These are phyloP conservation scores for Labrus mixtus DNA, from an alignment of 2,113 vertebrate genomes.

Conservation along the genomic window DNA sequence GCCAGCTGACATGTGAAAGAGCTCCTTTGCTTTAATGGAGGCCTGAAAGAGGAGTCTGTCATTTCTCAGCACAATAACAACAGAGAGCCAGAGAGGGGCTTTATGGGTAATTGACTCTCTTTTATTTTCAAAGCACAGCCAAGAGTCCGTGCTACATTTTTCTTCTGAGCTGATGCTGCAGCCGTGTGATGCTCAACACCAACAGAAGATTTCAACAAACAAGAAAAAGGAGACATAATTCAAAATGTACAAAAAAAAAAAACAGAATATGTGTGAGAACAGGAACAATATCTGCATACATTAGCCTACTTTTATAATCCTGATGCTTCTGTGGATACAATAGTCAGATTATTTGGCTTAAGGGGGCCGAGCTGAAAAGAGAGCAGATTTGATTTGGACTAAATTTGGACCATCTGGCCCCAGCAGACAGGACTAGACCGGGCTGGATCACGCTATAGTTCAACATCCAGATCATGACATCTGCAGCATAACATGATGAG, in stretches of 20 bases:
- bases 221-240: no score
- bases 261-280: background rate
- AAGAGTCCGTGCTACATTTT: background rate
- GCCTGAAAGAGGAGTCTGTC: constrained; percentile 76
- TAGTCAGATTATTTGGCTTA: constrained; percentile 63
- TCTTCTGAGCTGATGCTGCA: background rate
- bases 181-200: background rate
- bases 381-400: constrained; percentile 33
- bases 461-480: background rate
- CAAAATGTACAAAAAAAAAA: no score
- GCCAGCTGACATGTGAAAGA: constrained; percentile 79
- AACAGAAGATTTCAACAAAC: no score
- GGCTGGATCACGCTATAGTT: background rate
- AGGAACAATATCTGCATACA: constrained; percentile 42
- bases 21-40: constrained; percentile 69
- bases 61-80: constrained; percentile 62
- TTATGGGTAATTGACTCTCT: constrained; percentile 69
- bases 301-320: constrained; percentile 76
- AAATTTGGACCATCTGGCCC: constrained; percentile 61
- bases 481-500: background rate
- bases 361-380: constrained; percentile 5
- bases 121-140: background rate
- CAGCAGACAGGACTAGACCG: background rate
- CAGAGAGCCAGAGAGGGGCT: constrained; percentile 44
- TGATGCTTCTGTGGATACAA: constrained; percentile 29